Evolutionary conservation across 2,113 vertebrate genomes (phyloP).

Genomic region (Panthera tigris): DNA sequence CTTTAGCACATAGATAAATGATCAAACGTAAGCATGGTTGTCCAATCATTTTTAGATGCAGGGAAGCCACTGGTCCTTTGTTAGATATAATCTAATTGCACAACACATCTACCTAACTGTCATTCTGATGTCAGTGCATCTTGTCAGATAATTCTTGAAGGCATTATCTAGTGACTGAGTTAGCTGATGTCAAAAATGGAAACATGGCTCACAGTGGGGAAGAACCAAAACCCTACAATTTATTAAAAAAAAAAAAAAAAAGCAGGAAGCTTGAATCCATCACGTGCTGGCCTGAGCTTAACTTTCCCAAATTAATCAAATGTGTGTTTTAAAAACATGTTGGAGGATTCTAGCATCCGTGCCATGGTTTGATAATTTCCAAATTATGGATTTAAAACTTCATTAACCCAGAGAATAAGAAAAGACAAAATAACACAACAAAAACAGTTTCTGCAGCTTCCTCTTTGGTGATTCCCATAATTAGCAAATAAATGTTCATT

Average conservation of each 20-base stretch:
- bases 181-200: conserved; percentile 56
- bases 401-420: conserved; percentile 40
- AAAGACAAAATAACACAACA: neutral
- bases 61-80: neutral
- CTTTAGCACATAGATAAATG: neutral
- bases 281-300: neutral
- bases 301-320: neutral
- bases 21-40: neutral
- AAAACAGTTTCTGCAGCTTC: neutral
- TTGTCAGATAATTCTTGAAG: conserved; percentile 59
- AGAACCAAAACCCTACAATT: neutral
- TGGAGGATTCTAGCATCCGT: neutral
- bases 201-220: neutral
- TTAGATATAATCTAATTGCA: conserved; percentile 48
- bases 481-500: neutral
- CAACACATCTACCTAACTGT: neutral
- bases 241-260: neutral
- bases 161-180: conserved; percentile 54
- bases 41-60: neutral
- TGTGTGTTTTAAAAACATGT: neutral
- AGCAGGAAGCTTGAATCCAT: neutral
- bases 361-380: neutral
- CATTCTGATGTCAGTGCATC: conserved; percentile 31
- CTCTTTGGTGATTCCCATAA: neutral
- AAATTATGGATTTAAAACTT: conserved; percentile 47